phyloP scores from a whole-genome alignment of 2,888 invertebrate species.

The Pocota personata region DNA sequence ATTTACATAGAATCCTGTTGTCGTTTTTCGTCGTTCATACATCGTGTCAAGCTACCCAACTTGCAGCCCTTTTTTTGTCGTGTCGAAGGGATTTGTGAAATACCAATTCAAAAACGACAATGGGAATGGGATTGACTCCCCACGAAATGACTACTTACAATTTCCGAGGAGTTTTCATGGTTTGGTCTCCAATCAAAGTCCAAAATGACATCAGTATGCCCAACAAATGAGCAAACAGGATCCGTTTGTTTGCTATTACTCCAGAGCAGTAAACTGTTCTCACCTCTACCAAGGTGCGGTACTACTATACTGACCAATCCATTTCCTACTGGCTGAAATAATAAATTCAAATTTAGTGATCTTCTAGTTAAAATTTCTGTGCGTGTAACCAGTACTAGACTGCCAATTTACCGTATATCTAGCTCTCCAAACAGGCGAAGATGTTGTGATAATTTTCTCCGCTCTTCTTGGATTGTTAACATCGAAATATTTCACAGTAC shows the following conservation, averaged over 20 bases:
- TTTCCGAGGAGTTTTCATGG: conserved; percentile 82
- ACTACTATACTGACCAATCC: conserved; percentile 96
- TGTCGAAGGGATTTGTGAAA: no score
- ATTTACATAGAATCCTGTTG: no score
- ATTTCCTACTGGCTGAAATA: conserved; percentile 92
- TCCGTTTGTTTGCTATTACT: conserved; percentile 87
- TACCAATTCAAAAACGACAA: no score
- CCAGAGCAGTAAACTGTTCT: conserved; percentile 92
- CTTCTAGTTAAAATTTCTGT: no score
- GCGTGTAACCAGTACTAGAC: no score
- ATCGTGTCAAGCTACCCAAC: no score
- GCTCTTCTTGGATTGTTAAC: conserved; percentile 92
- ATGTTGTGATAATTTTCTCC: conserved; percentile 92
- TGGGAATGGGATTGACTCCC: no score
- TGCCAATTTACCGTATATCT: conserved; percentile 89
- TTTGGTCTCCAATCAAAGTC: conserved; percentile 97
- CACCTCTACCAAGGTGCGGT: conserved; percentile 94
- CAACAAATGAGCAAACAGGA: conserved; percentile 95
- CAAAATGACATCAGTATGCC: conserved; percentile 96
- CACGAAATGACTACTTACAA: conserved; percentile 76
- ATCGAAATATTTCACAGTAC: conserved; percentile 97
- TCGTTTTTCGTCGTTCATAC: no score
- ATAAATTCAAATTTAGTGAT: conserved; percentile 62
- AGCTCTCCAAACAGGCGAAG: conserved; percentile 95
- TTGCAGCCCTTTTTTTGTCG: no score